Evolutionary conservation across 2,797 vertebrate species (phyloP), one percentile per base, ranked within the genome.

Genomic region (Gallinago solitaria): DNA sequence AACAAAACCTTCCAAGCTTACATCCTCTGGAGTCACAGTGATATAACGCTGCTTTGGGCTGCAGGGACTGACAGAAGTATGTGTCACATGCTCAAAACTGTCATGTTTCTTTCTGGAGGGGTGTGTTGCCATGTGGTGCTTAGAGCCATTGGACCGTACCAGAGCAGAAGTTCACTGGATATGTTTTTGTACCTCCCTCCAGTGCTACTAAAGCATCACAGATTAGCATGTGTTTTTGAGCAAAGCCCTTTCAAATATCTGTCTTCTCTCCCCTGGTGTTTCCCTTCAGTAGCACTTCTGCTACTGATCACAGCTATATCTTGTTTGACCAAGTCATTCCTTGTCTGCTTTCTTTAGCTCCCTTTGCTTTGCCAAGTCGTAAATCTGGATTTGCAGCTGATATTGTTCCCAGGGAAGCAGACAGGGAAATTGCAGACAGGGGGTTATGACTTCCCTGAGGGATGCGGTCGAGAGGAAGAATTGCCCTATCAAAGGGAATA

Each of bases 341-440:
- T 65, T 39, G 48, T 51, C 87, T 60, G 65, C 82, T 78, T 53
- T 48, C 81, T 83, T 51, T 60, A 89, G 87, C 81, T 90, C 60
- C 64, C 41, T 83, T 77, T 50, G 48, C 37, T 32, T 20, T 43
- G 87, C 82, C 92, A 92, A 91, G 76, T 28, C 6, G 2, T 92
- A 91, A 93, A 96, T 93, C 82, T 87, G 87, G 39, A 35, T 88
- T 89, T 83, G 69, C 24, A 63, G 91, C 65, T 85, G 76, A 33
- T 91, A 17, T 3, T 78, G 59, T 70, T 93, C 89, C 47, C 59
- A 28, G 59, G 48, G 56, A 87, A 78, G 79, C 71, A 83, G 83
- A 63, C 6, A 48, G 56, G 30, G 37, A 35, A 70, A 89, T 86
- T 87, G 68, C 86, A 93, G 89, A 70, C 56, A 63, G 75, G 41